Conservation (phyloP, 2,888 invertebrate species). For the Amphipyra berbera region DNA sequence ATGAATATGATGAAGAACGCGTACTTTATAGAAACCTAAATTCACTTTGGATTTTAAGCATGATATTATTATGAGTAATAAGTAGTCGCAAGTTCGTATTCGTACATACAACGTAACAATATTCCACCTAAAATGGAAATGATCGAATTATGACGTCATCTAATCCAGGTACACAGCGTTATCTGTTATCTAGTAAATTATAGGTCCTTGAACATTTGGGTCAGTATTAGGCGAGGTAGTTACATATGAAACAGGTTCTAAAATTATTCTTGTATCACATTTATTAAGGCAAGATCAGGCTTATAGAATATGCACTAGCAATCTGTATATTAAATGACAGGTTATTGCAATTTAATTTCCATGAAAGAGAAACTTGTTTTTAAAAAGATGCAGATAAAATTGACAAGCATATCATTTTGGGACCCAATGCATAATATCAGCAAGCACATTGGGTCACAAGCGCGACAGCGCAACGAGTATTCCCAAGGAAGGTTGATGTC, state of each 20-base stretch:
- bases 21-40: no score
- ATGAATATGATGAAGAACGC: no score
- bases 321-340: conserved; percentile 16
- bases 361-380: not conserved
- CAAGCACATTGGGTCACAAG: no score
- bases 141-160: conserved; percentile 43
- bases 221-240: conserved; percentile 36
- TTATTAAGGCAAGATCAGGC: conserved; percentile 16
- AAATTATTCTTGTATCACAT: conserved; percentile 40
- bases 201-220: conserved; percentile 55
- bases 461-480: no score
- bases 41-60: no score
- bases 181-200: conserved; percentile 47
- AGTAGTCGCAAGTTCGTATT: no score
- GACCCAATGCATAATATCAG: no score
- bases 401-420: no score
- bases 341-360: no score
- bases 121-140: conserved; percentile 1
- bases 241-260: conserved; percentile 45
- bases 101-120: not conserved
- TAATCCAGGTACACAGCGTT: conserved; percentile 38
- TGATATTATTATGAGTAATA: no score
- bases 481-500: no score
- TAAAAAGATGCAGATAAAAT: no score
- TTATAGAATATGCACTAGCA: conserved; percentile 33